These are phyloP conservation scores for Alosa alosa DNA, from an alignment of 2,113 vertebrate genomes.

Conservation along the genomic window DNA sequence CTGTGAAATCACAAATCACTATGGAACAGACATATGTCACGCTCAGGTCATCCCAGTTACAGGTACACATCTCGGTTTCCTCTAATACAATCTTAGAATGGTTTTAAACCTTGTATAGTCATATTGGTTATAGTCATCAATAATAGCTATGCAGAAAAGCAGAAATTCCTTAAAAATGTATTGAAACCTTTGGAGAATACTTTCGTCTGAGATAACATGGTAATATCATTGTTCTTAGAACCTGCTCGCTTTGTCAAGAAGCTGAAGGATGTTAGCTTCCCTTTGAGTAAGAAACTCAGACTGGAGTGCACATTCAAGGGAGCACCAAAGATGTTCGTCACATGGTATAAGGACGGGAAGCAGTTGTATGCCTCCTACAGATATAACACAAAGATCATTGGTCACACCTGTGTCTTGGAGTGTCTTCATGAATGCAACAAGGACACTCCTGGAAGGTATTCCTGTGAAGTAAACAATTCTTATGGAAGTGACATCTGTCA, in stretches of 20 bases:
- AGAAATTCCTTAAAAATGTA: neutral
- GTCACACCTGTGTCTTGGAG: conserved; percentile 73
- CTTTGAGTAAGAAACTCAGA: conserved; percentile 25
- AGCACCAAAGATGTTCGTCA: conserved; percentile 74
- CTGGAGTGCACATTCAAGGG: conserved; percentile 55
- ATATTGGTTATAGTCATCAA: neutral
- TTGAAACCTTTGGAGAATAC: neutral
- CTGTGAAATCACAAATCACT: conserved; percentile 80
- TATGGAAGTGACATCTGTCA: conserved; percentile 76
- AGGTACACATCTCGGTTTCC: conserved; percentile 36
- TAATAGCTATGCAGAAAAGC: neutral
- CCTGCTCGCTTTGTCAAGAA: conserved; percentile 16
- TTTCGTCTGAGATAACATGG: neutral
- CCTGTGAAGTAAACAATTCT: conserved; percentile 80
- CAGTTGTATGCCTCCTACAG: conserved; percentile 70
- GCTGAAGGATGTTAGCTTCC: conserved; percentile 68
- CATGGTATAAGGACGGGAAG: conserved; percentile 79
- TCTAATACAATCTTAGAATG: neutral
- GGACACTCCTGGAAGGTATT: conserved; percentile 74
- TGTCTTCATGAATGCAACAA: conserved; percentile 68
- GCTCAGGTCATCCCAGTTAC: conserved; percentile 69
- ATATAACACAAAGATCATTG: conserved; percentile 53
- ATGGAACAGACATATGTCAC: conserved; percentile 77
- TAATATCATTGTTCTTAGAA: neutral
- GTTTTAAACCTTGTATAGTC: neutral